Percentiles rank a stretch among this genome's conserved stretches.
phyloP scores from a whole-genome alignment of 1,140 invertebrate species.

The Penaeus indicus region DNA sequence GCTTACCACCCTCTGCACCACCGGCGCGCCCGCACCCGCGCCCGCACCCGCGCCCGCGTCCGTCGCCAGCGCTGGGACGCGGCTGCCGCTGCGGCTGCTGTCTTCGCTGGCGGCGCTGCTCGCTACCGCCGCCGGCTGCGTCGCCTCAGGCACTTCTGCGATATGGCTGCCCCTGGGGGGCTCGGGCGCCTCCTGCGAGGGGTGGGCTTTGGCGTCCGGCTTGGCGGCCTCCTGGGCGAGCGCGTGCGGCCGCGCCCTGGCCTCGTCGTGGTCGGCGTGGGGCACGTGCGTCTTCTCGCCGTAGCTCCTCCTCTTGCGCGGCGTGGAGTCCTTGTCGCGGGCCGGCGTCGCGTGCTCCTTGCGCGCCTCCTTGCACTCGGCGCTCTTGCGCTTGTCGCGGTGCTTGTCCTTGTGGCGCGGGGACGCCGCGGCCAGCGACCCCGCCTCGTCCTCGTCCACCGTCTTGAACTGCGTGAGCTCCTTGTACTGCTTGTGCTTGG shows the following conservation, averaged over 20 bases:
- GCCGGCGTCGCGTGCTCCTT: slow-evolving; percentile 37
- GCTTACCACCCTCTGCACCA: neutral
- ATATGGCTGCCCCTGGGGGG: neutral
- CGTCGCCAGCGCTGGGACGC: too few relatives aligned
- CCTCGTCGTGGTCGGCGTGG: slow-evolving; percentile 40
- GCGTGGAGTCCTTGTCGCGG: slow-evolving; percentile 56
- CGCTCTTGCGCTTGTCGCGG: slow-evolving; percentile 69
- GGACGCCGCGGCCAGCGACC: slow-evolving; percentile 48
- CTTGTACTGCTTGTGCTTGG: slow-evolving; percentile 72
- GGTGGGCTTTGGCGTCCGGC: slow-evolving; percentile 12
- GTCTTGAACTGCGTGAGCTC: slow-evolving; percentile 78
- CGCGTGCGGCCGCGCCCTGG: slow-evolving; percentile 21
- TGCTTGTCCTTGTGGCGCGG: slow-evolving; percentile 64
- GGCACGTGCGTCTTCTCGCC: slow-evolving; percentile 55
- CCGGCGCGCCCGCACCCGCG: too few relatives aligned
- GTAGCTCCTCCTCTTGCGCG: slow-evolving; percentile 58
- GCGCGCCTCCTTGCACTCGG: slow-evolving; percentile 57
- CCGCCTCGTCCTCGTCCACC: slow-evolving; percentile 71
- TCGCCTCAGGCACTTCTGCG: slow-evolving; percentile 42
- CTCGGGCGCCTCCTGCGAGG: neutral
- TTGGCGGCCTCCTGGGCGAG: slow-evolving; percentile 24
- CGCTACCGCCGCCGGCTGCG: too few relatives aligned
- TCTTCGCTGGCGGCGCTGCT: too few relatives aligned
- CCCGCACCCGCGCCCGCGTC: too few relatives aligned
- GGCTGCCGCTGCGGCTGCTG: too few relatives aligned